phyloP scores from a whole-genome alignment of 2,888 invertebrate species.

The Dolichopus griseipennis region DNA sequence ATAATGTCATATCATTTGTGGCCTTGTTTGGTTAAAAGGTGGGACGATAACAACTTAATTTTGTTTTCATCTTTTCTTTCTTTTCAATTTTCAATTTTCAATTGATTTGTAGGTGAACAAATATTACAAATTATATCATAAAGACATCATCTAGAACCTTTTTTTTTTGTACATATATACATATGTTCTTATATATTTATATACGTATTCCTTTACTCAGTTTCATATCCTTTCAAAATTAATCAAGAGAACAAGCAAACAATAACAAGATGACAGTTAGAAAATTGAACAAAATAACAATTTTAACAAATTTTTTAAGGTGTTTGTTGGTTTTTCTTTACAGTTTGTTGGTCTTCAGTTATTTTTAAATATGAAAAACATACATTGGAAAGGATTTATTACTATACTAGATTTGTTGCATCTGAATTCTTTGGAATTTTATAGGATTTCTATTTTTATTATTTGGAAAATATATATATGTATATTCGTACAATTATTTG shows the following conservation, averaged over 20 bases:
- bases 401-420: neutral
- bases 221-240: neutral
- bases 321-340: neutral
- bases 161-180: neutral
- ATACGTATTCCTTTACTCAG: neutral
- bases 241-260: neutral
- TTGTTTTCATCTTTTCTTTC: neutral
- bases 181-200: neutral
- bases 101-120: neutral
- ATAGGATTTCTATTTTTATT: neutral
- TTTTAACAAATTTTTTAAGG: neutral
- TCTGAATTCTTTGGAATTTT: neutral
- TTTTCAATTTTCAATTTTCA: neutral
- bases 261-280: too few relatives aligned
- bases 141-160: neutral
- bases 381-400: neutral
- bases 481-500: neutral
- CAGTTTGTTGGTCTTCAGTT: too few relatives aligned
- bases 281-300: too few relatives aligned
- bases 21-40: conserved; percentile 1
- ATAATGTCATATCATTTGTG: conserved; percentile 6
- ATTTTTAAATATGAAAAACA: neutral
- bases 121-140: neutral
- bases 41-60: neutral
- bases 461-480: neutral